Evolutionary conservation across 2,888 invertebrate genomes (phyloP).

Genomic region (Eubasilissa splendida): DNA sequence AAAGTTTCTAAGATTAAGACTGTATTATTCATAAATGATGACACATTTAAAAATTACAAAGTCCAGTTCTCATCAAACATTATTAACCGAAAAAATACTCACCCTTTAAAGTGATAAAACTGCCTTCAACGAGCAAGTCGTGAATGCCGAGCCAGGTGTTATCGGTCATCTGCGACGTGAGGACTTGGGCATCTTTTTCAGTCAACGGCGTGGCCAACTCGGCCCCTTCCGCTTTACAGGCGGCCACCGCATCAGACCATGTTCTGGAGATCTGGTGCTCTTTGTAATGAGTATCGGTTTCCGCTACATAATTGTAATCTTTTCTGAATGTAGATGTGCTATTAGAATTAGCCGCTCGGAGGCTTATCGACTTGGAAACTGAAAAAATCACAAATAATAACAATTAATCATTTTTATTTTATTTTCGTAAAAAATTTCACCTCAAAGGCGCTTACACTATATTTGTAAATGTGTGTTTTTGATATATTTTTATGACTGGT

Average conservation of each 20-base stretch:
- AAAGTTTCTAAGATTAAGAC: too few relatives aligned
- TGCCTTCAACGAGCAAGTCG: slow-evolving; percentile 38
- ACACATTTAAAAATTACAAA: too few relatives aligned
- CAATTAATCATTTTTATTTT: too few relatives aligned
- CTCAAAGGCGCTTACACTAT: too few relatives aligned
- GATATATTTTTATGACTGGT: too few relatives aligned
- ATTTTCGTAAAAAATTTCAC: too few relatives aligned
- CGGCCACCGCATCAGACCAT: slow-evolving; percentile 34
- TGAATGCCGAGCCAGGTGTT: slow-evolving; percentile 35
- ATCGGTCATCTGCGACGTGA: not conserved
- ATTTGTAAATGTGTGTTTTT: too few relatives aligned
- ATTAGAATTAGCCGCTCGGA: too few relatives aligned
- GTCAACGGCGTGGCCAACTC: slow-evolving; percentile 33
- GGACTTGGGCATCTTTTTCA: not conserved
- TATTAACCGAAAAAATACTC: not conserved
- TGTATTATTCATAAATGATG: too few relatives aligned
- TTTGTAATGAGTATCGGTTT: slow-evolving; percentile 38
- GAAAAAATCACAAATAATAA: too few relatives aligned
- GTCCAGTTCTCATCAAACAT: too few relatives aligned
- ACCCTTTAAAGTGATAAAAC: slow-evolving; percentile 41
- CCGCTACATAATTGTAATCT: slow-evolving; percentile 41
- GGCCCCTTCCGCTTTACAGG: slow-evolving; percentile 45
- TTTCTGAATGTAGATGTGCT: slow-evolving; percentile 23
- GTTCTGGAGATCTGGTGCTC: slow-evolving; percentile 5
- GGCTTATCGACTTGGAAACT: too few relatives aligned